These are phyloP conservation scores for Petrocephalus schoutedeni DNA, from an alignment of 2,797 vertebrate species.

Conservation along the genomic window DNA sequence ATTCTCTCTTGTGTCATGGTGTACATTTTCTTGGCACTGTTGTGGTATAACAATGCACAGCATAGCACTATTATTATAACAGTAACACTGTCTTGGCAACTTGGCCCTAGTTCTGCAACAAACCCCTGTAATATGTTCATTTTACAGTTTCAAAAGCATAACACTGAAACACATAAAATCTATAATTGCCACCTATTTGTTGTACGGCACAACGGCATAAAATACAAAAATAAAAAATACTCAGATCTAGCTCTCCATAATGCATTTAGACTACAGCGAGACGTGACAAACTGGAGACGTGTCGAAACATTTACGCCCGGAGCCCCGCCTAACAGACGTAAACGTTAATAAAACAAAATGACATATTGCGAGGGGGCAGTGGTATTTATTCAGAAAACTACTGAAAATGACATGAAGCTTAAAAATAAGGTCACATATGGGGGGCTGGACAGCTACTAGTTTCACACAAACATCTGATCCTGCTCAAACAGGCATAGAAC, in stretches of 20 bases:
- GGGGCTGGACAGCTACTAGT: not conserved
- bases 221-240: not conserved
- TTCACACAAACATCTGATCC: conserved; percentile 10
- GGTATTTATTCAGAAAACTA: not conserved
- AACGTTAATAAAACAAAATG: not conserved
- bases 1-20: not conserved
- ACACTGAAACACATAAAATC: not conserved
- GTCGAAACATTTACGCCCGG: not conserved
- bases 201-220: not conserved
- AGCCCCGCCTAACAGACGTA: not conserved
- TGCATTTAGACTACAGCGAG: not conserved
- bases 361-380: not conserved
- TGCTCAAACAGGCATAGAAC: conserved; percentile 7
- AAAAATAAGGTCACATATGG: conserved; percentile 22
- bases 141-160: not conserved
- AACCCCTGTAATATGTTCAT: not conserved
- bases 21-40: not conserved
- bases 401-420: not conserved
- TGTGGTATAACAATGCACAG: not conserved
- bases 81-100: not conserved
- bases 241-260: not conserved
- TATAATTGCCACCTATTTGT: not conserved
- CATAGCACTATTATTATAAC: not conserved
- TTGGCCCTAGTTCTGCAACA: not conserved
- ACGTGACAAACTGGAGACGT: not conserved